phyloP scores from a whole-genome alignment of 2,797 vertebrate genomes.

The Anguilla megastoma region DNA sequence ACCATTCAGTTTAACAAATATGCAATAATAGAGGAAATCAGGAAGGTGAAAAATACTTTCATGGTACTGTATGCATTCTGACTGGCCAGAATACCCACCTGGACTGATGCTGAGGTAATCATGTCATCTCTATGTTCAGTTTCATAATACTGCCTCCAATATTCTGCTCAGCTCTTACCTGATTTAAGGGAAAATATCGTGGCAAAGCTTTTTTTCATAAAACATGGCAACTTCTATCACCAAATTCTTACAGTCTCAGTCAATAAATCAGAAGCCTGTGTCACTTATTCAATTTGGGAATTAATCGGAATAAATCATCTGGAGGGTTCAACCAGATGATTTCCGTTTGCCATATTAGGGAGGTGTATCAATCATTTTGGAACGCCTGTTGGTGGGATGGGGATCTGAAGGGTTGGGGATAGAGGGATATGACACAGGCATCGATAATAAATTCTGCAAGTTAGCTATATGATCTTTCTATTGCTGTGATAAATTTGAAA shows the following conservation, averaged over 20 bases:
- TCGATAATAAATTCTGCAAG: not conserved
- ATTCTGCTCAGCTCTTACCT: not conserved
- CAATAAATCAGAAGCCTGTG: conserved; percentile 53
- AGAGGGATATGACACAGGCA: not conserved
- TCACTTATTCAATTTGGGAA: conserved; percentile 58
- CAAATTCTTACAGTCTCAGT: conserved; percentile 17
- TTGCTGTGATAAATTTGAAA: conserved; percentile 7
- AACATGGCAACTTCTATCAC: conserved; percentile 6
- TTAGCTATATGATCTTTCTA: no score
- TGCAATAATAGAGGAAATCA: no score
- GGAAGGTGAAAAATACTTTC: no score
- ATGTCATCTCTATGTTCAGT: not conserved
- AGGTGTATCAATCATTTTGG: not conserved
- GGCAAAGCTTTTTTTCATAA: conserved; percentile 17
- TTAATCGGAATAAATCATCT: conserved; percentile 3
- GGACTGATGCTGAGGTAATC: not conserved
- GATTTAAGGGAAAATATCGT: conserved; percentile 3
- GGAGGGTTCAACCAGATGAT: not conserved
- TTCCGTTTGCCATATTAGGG: not conserved
- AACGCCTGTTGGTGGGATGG: not conserved
- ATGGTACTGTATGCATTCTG: not conserved
- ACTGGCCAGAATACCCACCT: not conserved
- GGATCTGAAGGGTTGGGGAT: not conserved
- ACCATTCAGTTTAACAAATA: no score
- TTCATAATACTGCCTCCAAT: not conserved